Evolutionary conservation across 2,797 vertebrate genomes (phyloP), one percentile per base, ranked within the genome.

Genomic region (Antennarius maculatus): DNA sequence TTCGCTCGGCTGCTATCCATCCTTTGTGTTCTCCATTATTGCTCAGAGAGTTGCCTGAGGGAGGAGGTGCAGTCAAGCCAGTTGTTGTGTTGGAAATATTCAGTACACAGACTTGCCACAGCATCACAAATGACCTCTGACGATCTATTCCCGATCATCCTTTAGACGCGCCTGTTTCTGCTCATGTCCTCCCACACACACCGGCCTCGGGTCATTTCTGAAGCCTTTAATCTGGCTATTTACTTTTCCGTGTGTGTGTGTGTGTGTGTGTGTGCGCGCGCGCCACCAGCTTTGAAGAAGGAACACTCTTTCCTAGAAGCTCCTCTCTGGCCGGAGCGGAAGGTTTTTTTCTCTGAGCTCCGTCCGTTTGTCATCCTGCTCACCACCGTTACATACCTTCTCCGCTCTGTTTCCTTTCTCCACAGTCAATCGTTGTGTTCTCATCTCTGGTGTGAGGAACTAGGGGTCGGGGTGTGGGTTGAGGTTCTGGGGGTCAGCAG

Each of bases 231-330:
- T 88, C 85, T 77, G 72, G 69, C 64, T 76, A 42, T 83, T 84
- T 86, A 77, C 83, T 77, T 72, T 67, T 39, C 7, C 2, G 18
- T 46, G 13, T 66, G 28, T 56, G 18, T 71, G 49, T 69, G 53
- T 42, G 56, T 55, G 13, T 50, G n/a, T 52, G 60, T 43, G 37
- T 27, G 4, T 50, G 61, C 60, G 72, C 55, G 51, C 55, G 48
- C 41, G 66, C 65, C 61, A 55, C 50, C 50, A 61, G 73, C 69
- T 57, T 66, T 69, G 76, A 85, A 78, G 60, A 50, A 69, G 76
- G 31, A 71, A 81, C 74, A 68, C 73, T 80, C 86, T 86, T 90
- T 89, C 89, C 79, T 85, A 86, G 88, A 87, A 90, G 80, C 54
- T 83, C 59, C 41, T 87, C 69, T 68, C 66, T 71, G 77, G 71